Evolutionary conservation across 2,113 vertebrate species (phyloP).

Genomic region (Theristicus caerulescens): DNA sequence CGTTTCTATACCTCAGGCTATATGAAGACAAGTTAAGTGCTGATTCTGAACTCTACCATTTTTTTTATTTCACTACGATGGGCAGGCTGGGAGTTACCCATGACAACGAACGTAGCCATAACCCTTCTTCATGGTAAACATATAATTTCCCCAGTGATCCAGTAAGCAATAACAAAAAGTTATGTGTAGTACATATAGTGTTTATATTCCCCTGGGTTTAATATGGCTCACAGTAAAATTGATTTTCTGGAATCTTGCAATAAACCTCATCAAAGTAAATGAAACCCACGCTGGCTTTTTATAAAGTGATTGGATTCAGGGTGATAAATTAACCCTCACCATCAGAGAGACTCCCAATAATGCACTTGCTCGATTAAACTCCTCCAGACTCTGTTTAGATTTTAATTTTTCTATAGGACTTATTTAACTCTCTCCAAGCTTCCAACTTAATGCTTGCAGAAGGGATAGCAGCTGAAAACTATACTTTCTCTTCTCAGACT

Average conservation of each 20-base stretch:
- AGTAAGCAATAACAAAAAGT: conserved; percentile 80
- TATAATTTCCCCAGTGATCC: conserved; percentile 79
- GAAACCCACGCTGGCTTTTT: conserved; percentile 74
- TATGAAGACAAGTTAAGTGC: conserved; percentile 42
- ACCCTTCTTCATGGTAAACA: conserved; percentile 73
- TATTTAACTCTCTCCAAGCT: conserved; percentile 42
- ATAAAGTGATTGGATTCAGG: conserved; percentile 74
- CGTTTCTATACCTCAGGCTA: conserved; percentile 23
- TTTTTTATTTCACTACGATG: conserved; percentile 67
- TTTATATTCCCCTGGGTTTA: conserved; percentile 77
- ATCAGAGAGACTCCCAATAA: conserved; percentile 43
- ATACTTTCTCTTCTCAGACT: not conserved
- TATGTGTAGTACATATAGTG: conserved; percentile 74
- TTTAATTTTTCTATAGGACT: conserved; percentile 59
- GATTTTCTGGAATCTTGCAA: conserved; percentile 80
- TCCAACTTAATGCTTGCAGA: not conserved
- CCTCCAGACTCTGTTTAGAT: conserved; percentile 54
- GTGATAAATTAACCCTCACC: conserved; percentile 76
- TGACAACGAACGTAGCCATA: conserved; percentile 71
- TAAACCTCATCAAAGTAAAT: conserved; percentile 81
- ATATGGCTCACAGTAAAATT: conserved; percentile 80
- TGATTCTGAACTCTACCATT: conserved; percentile 50
- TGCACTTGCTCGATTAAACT: conserved; percentile 58
- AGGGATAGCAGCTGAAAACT: not conserved
- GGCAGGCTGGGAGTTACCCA: conserved; percentile 65